phyloP scores from a whole-genome alignment of 1,140 invertebrate genomes.

The Stenopsyche tienmushanensis region DNA sequence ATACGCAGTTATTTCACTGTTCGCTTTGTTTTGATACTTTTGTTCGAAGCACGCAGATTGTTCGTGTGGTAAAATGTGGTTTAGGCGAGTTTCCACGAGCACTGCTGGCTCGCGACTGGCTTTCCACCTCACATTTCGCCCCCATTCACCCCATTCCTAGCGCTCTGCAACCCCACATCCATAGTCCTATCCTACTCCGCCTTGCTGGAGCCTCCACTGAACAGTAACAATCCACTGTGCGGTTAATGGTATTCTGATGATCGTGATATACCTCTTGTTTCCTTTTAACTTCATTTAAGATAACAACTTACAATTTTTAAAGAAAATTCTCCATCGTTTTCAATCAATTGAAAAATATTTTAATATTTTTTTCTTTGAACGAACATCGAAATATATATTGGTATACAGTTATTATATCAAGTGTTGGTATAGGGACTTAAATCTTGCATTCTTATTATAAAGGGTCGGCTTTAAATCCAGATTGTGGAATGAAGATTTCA shows the following conservation, averaged over 20 bases:
- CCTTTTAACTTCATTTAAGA: slow-evolving; percentile 1
- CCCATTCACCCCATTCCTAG: background rate
- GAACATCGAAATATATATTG: too few relatives aligned
- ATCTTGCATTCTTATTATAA: too few relatives aligned
- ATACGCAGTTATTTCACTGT: too few relatives aligned
- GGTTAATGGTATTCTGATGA: slow-evolving; percentile 25
- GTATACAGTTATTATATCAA: too few relatives aligned
- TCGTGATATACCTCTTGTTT: slow-evolving; percentile 13
- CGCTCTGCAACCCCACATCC: background rate
- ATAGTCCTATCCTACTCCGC: background rate
- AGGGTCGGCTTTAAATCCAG: too few relatives aligned
- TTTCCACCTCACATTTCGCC: background rate
- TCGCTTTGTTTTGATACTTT: background rate
- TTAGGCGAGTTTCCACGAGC: slow-evolving; percentile 6
- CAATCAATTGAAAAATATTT: too few relatives aligned
- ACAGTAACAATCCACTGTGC: slow-evolving; percentile 8
- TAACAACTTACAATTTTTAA: background rate
- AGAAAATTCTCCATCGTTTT: background rate
- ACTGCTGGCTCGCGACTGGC: slow-evolving; percentile 8
- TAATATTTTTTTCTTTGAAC: too few relatives aligned
- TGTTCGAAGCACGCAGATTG: background rate
- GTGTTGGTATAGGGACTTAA: too few relatives aligned
- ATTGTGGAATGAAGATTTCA: too few relatives aligned
- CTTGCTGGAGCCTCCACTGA: background rate
- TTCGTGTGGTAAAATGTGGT: background rate